phyloP scores from a whole-genome alignment of 2,113 vertebrate species.

The Protobothrops mucrosquamatus region DNA sequence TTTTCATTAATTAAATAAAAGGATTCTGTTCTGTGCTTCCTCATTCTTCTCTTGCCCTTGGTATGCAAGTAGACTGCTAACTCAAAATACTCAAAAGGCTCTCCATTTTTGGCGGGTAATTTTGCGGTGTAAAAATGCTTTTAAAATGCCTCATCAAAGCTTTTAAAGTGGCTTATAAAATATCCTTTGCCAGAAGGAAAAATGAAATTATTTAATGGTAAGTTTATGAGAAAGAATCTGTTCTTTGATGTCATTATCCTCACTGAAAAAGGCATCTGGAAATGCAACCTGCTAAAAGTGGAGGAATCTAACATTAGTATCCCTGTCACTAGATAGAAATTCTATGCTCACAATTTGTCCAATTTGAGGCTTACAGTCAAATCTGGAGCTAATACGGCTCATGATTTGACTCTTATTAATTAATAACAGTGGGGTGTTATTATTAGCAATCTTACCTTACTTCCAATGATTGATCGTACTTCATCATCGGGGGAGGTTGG shows the following conservation, averaged over 20 bases:
- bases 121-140: neutral
- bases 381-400: neutral
- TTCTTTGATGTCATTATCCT: neutral
- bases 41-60: conserved; percentile 29
- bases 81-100: conserved; percentile 11
- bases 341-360: neutral
- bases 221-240: neutral
- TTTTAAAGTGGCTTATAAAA: conserved; percentile 38
- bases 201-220: neutral
- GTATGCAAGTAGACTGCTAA: neutral
- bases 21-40: conserved; percentile 1
- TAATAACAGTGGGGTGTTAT: neutral
- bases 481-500: conserved; percentile 96
- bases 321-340: neutral
- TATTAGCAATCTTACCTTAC: conserved; percentile 78
- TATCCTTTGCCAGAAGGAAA: conserved; percentile 2
- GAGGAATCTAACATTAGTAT: neutral
- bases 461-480: conserved; percentile 94
- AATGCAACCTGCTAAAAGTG: neutral
- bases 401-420: neutral
- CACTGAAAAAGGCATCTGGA: neutral
- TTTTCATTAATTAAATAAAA: conserved; percentile 1
- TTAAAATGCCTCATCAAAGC: conserved; percentile 35
- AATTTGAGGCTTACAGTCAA: neutral
- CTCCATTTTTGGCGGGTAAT: conserved; percentile 9